Evolutionary conservation across 2,113 vertebrate species (phyloP).

Genomic region (Sitta europaea): DNA sequence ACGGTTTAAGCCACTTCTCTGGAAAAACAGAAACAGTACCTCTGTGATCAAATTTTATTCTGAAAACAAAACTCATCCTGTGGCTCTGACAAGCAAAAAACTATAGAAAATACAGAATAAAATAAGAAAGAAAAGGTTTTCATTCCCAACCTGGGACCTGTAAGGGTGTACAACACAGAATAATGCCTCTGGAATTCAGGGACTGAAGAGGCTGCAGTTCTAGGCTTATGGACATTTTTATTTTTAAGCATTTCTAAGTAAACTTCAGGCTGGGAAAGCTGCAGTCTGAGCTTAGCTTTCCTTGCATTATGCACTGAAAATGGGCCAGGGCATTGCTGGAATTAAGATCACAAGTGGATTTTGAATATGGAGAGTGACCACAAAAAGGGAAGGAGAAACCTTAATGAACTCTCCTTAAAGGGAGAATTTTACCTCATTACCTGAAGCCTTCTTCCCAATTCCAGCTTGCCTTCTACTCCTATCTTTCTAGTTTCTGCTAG

Average conservation of each 20-base stretch:
- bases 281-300: not conserved
- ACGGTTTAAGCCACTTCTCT: not conserved
- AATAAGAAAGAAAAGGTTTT: not conserved
- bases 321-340: not conserved
- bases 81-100: not conserved
- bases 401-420: accelerated
- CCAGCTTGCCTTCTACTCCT: not conserved
- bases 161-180: accelerated
- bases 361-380: not conserved
- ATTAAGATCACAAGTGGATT: not conserved
- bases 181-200: not conserved
- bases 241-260: not conserved
- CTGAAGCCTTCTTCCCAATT: not conserved
- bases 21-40: not conserved
- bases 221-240: not conserved
- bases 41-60: slow-evolving; percentile 15
- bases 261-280: not conserved
- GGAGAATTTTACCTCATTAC: not conserved
- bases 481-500: not conserved
- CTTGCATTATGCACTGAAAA: accelerated
- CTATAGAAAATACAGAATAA: not conserved
- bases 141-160: not conserved
- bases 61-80: not conserved
- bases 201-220: not conserved
- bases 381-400: not conserved